These are phyloP conservation scores for Tetragnatha montana DNA, from an alignment of 2,888 invertebrate species.

Conservation along the genomic window DNA sequence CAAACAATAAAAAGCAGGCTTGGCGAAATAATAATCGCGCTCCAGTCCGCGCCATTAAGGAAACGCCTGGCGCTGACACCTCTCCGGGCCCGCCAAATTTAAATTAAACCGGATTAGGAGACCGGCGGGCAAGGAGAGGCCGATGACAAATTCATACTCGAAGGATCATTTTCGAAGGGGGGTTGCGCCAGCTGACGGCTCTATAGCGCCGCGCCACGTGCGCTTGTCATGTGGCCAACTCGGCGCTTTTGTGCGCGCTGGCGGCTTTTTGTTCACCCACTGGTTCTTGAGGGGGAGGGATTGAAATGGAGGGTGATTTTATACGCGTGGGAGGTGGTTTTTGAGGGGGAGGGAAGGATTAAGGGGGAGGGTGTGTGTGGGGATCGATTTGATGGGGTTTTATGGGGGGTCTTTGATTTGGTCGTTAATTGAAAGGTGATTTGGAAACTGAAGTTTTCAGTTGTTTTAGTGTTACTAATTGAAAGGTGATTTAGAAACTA, in stretches of 20 bases:
- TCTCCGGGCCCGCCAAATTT: neutral
- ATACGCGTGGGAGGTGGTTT: conserved; percentile 36
- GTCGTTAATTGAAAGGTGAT: too few species aligned
- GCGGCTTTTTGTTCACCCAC: conserved; percentile 28
- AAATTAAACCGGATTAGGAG: neutral
- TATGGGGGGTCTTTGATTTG: too few species aligned
- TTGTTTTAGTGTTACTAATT: too few species aligned
- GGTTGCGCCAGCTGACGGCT: conserved; percentile 61
- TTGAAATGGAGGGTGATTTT: conserved; percentile 58
- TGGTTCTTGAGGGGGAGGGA: conserved; percentile 39
- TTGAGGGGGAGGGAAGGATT: too few species aligned
- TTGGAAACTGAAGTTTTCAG: too few species aligned
- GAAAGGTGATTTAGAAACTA: too few species aligned
- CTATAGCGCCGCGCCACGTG: conserved; percentile 64
- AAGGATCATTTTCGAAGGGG: neutral
- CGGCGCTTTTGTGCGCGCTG: conserved; percentile 61
- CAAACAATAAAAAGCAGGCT: too few species aligned
- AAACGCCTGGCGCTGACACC: neutral
- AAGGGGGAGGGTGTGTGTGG: too few species aligned
- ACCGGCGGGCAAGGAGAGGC: conserved; percentile 6
- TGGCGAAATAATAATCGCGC: too few species aligned
- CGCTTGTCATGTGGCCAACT: conserved; percentile 69
- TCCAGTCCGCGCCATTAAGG: neutral
- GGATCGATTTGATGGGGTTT: too few species aligned
- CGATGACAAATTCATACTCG: conserved; percentile 42